A percentile compares a stretch with the other conserved stretches of the same genome.
These are phyloP conservation scores for Glossosoma conforme DNA, from an alignment of 1,140 invertebrate species.

Conservation along the genomic window DNA sequence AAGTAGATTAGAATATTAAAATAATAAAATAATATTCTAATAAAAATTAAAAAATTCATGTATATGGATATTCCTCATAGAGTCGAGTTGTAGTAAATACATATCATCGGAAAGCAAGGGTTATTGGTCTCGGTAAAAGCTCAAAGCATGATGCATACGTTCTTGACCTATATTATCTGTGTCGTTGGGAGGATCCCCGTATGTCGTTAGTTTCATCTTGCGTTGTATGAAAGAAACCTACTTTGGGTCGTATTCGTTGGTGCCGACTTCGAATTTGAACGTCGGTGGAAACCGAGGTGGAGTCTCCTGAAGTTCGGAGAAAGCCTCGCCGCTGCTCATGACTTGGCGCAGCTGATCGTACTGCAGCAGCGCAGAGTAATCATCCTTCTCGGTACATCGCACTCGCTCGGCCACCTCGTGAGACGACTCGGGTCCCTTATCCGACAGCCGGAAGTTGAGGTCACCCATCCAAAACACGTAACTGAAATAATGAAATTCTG, in stretches of 20 bases:
- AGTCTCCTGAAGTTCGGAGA: conserved; percentile 72
- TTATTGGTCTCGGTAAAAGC: too few relatives aligned
- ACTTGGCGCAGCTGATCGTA: conserved; percentile 70
- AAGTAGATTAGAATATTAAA: too few relatives aligned
- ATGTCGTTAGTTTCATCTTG: too few relatives aligned
- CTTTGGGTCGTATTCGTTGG: conserved; percentile 75
- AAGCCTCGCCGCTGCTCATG: conserved; percentile 67
- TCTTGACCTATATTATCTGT: too few relatives aligned
- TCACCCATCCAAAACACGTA: conserved; percentile 96
- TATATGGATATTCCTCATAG: too few relatives aligned
- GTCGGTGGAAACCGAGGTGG: conserved; percentile 80
- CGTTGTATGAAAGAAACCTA: conserved; percentile 40
- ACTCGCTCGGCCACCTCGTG: conserved; percentile 64
- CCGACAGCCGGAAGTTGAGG: conserved; percentile 82
- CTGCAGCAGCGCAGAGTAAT: conserved; percentile 59
- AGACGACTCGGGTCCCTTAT: conserved; percentile 52
- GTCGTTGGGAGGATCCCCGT: too few relatives aligned
- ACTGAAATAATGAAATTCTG: conserved; percentile 60
- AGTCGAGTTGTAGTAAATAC: too few relatives aligned
- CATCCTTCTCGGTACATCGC: conserved; percentile 57
- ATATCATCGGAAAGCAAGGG: too few relatives aligned
- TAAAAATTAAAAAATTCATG: too few relatives aligned
- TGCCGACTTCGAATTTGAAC: conserved; percentile 75
- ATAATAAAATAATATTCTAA: too few relatives aligned
- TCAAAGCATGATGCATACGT: too few relatives aligned